Base-by-base conservation (phyloP, 2,113 vertebrate species). In the Cathartes aura region DNA sequence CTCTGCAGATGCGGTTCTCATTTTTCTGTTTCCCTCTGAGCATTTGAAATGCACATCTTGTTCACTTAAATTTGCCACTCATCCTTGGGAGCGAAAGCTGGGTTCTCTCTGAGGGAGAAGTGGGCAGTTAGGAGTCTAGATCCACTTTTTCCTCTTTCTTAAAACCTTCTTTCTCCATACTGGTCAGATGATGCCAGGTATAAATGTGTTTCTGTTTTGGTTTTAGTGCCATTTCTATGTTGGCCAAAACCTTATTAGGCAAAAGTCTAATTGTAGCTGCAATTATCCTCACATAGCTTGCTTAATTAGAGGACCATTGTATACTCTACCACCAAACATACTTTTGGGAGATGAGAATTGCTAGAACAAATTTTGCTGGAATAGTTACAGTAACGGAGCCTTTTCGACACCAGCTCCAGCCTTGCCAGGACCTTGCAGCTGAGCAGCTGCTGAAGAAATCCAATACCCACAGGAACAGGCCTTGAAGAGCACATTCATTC, bases 251-350 rank as follows among this genome's bases (percentile, higher is more conserved):
- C 62, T 96, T 82, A 47, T 93, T 89, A 93, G 40, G 66, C 76
- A 94, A 60, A 95, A 94, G 43, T 87, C 71, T 95, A 93, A 92
- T 95, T 96, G 93, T 85, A 94, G 66, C 78, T 85, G 83, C 66
- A 91, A 89, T 96, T 97, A 90, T 85, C 66, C 53, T 87, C 19
- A 4, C 70, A 68, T 87, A 94, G 62, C 70, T 91, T 94, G 52
- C 87, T 90, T 96, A 94, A 97, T 96, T 97, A 94, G 78, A 95
- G 23, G 58, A 60, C 78, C 64, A 90, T 93, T 96, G 93, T 95
- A 74, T 96, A 50, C 42, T 83, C 82, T 70, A 90, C 89, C 82
- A 82, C 76, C 48, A 93, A 95, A 87, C 74, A 72, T 56, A 87
- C 66, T 97, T 94, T 53, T 75, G 70, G 70, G 82, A 91, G 59